Percentiles rank a stretch among this genome's conserved stretches.
These are phyloP conservation scores for Cyprinella venusta DNA, from an alignment of 2,797 vertebrate species.

Conservation along the genomic window DNA sequence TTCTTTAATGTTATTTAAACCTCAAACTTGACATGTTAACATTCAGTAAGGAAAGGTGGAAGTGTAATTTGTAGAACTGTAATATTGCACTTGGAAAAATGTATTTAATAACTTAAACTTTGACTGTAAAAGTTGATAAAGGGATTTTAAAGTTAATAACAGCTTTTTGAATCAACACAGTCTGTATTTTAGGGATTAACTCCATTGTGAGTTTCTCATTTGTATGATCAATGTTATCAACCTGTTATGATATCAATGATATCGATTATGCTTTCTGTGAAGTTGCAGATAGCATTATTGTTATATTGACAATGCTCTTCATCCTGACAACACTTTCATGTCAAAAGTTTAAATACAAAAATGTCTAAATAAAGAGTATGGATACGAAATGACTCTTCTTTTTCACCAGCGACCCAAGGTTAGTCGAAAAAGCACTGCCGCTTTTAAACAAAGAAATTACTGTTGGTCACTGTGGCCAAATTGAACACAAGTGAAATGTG, in stretches of 20 bases:
- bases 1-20: slow-evolving; percentile 11
- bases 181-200: slow-evolving; percentile 3
- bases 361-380: slow-evolving; percentile 24
- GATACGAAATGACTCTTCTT: background rate
- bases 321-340: background rate
- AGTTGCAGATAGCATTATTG: background rate
- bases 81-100: background rate
- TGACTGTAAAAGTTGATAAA: background rate
- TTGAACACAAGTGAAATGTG: background rate
- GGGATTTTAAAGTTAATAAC: background rate
- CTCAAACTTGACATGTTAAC: background rate
- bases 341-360: background rate
- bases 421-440: background rate
- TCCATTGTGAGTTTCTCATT: background rate
- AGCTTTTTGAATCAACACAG: background rate
- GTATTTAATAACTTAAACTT: slow-evolving; percentile 10
- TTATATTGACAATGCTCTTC: background rate
- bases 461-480: background rate
- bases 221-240: background rate
- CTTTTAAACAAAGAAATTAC: background rate
- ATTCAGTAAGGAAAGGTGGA: background rate
- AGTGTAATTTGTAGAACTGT: background rate
- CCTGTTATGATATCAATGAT: background rate
- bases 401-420: background rate
- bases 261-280: background rate